phyloP scores from a whole-genome alignment of 2,888 invertebrate species.

The Arrhopalites spinosus region DNA sequence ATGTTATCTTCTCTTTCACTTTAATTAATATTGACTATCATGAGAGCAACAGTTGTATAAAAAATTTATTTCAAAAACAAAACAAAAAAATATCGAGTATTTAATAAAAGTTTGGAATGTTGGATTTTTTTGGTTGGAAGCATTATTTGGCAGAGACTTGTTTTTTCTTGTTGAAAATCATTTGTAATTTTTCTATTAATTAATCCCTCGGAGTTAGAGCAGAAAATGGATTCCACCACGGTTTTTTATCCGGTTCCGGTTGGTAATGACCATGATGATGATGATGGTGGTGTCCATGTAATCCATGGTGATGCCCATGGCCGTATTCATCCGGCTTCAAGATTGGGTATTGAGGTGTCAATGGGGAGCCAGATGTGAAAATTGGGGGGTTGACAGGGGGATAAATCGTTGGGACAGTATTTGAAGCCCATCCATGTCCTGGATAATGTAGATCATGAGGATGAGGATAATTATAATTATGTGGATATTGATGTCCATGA shows the following conservation, averaged over 20 bases:
- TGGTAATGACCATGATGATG: slow-evolving; percentile 27
- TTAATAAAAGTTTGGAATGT: no score
- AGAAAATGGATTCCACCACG: slow-evolving; percentile 51
- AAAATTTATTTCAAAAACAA: no score
- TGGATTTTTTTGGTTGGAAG: no score
- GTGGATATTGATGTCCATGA: background rate
- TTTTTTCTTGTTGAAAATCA: no score
- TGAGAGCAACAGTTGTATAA: no score
- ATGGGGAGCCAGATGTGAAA: background rate
- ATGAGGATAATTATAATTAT: slow-evolving; percentile 16
- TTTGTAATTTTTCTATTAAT: background rate
- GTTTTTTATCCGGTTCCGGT: slow-evolving; percentile 37
- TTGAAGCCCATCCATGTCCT: slow-evolving; percentile 32
- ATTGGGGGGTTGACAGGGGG: slow-evolving; percentile 18
- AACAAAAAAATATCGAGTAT: no score
- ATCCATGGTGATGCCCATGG: background rate
- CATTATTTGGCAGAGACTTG: background rate
- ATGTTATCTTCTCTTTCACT: background rate
- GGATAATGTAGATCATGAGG: slow-evolving; percentile 33
- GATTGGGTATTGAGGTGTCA: slow-evolving; percentile 41
- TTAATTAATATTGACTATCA: background rate
- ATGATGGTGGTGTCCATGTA: background rate
- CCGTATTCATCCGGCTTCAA: slow-evolving; percentile 33
- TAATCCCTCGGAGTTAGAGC: slow-evolving; percentile 12
- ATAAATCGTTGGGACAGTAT: background rate